These are phyloP conservation scores for Camponotus fellah DNA, from an alignment of 2,888 invertebrate species.

Conservation along the genomic window DNA sequence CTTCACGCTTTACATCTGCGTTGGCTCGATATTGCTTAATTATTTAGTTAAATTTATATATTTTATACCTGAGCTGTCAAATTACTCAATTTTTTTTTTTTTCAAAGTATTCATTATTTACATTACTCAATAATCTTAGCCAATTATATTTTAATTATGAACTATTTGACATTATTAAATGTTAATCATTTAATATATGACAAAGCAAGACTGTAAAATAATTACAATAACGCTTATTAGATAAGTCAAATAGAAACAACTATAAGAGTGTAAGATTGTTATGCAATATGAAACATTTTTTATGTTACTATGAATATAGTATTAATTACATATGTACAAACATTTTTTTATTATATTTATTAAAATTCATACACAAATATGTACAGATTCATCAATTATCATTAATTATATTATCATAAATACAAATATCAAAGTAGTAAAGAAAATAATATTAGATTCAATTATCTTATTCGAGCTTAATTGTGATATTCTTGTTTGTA, in stretches of 20 bases:
- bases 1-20: too few relatives aligned
- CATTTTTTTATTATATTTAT: slow-evolving; percentile 1
- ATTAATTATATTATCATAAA: background rate
- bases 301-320: background rate
- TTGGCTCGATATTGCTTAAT: too few relatives aligned
- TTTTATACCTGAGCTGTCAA: too few relatives aligned
- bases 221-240: background rate
- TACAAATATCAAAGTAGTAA: background rate
- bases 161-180: background rate
- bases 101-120: background rate
- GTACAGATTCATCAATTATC: background rate
- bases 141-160: background rate
- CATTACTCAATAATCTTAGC: background rate
- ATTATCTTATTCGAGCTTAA: background rate
- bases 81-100: too few relatives aligned
- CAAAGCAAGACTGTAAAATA: background rate
- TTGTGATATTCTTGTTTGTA: background rate
- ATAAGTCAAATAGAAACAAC: background rate
- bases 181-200: background rate
- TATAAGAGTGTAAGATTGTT: background rate
- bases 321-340: background rate
- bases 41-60: too few relatives aligned
- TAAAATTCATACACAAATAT: background rate
- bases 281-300: background rate
- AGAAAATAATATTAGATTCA: background rate